Evolutionary conservation across 1,140 invertebrate genomes (phyloP).

Genomic region (Phenacoccus solenopsis): DNA sequence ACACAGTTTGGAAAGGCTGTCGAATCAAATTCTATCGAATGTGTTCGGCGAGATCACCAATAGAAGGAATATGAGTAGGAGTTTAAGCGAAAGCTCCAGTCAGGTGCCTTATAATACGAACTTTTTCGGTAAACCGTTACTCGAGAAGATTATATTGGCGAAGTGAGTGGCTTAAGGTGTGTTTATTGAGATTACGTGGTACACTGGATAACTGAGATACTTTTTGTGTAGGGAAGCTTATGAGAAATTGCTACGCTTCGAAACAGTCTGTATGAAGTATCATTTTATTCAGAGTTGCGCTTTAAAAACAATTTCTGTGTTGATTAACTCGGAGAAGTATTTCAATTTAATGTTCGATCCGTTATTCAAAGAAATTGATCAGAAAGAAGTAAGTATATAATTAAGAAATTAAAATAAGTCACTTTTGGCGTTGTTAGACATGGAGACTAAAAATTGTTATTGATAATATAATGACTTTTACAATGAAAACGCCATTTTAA

Average conservation of each 20-base stretch:
- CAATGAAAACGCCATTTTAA: too few relatives aligned
- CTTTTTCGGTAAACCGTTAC: conserved; percentile 1
- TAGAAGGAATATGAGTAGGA: conserved; percentile 26
- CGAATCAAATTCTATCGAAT: conserved; percentile 39
- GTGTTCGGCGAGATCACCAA: conserved; percentile 40
- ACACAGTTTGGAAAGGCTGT: conserved; percentile 29
- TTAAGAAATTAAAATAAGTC: too few relatives aligned
- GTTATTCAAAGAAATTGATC: background rate
- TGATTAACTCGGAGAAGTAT: conserved; percentile 40
- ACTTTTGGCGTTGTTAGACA: too few relatives aligned
- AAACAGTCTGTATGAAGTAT: conserved; percentile 36
- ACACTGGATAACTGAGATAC: background rate
- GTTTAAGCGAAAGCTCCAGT: background rate
- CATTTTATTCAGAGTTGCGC: conserved; percentile 43
- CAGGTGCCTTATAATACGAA: background rate
- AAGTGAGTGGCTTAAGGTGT: conserved; percentile 16
- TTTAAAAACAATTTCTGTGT: conserved; percentile 40
- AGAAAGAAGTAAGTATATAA: background rate
- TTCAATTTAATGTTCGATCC: conserved; percentile 43
- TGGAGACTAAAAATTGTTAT: too few relatives aligned
- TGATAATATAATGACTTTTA: too few relatives aligned
- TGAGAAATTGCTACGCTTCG: conserved; percentile 34
- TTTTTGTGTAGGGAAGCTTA: conserved; percentile 26
- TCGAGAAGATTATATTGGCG: conserved; percentile 11
- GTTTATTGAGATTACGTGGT: background rate